Conservation (phyloP, 2,888 invertebrate genomes). For the Rhagonycha lutea region DNA sequence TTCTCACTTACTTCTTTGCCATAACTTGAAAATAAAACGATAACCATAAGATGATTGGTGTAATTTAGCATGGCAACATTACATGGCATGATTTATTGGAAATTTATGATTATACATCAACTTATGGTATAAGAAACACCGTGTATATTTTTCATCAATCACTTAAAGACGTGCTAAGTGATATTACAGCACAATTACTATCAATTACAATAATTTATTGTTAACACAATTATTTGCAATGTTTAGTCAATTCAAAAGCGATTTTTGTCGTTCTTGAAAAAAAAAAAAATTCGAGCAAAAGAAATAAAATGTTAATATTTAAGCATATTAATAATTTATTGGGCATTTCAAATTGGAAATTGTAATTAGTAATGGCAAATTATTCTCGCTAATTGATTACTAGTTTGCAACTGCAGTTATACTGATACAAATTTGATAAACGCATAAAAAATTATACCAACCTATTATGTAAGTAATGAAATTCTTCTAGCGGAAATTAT, state of each 20-base stretch:
- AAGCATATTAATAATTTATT: not conserved
- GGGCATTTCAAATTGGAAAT: not conserved
- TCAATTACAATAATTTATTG: slow-evolving; percentile 1
- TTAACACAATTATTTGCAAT: not conserved
- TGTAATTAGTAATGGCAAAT: not conserved
- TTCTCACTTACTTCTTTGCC: not conserved
- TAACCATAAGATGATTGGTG: not conserved
- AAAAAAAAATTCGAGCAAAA: no score
- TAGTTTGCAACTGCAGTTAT: not conserved
- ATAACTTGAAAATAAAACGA: not conserved
- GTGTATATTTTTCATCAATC: not conserved
- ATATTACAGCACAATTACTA: not conserved
- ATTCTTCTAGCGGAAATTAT: not conserved
- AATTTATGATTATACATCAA: not conserved
- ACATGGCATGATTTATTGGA: not conserved
- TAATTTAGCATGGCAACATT: not conserved
- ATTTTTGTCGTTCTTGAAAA: no score
- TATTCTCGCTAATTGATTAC: not conserved
- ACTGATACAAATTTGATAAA: not conserved
- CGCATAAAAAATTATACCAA: not conserved
- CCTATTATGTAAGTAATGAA: not conserved
- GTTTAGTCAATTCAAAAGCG: not conserved
- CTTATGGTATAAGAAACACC: not conserved
- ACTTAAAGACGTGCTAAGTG: not conserved
- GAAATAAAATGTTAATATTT: not conserved